Evolutionary conservation across 1,140 invertebrate genomes (phyloP), one percentile per base, ranked within the genome.

Genomic region (Magallana ariakensis): DNA sequence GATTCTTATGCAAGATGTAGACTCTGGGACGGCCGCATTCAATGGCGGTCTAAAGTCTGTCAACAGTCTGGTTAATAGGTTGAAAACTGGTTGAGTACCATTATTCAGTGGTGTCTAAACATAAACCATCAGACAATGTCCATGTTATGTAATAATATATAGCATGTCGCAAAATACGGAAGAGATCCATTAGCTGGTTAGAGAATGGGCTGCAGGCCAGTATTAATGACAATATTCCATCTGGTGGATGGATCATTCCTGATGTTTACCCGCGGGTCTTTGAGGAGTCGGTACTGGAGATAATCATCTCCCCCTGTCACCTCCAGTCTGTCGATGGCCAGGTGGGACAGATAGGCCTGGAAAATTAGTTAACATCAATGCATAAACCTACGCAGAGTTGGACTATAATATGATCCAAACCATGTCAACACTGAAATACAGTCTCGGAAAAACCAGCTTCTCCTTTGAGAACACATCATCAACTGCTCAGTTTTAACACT

Each of bases 271-370:
- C 66, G 19, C 7, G 66, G 66, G 66, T 75, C 66, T 26, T 11
- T 19, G 19, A 26, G 9, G 66, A 75, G 11, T 26, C 66, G 66
- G 22, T 26, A 22, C 66, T 26, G 22, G 66, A 75, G 66, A 75
- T 33, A 75, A 26, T 75, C 66, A 75, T 75, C 66, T 22, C 66
- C 66, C 10, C 66, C 33, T 13, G 66, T 75, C 33, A 75, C 33
- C 22, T 75, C 66, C 66, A 11, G 9, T 11, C 66, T 19, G 22
- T 75, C 66, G 26, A 11, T 75, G 22, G 15, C 66, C 22, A 75
- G 15, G 33, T 75, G 22, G 66, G 66, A 33, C 22, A 75, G 22
- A 13, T 75, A 75, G 66, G 22, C 66, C 66, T 75, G 66, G 66
- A 75, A 75, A 75, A 75, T 46, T 46, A 46, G 33, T 46, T 46